phyloP scores from a whole-genome alignment of 2,888 invertebrate species.

The Dysmachus trigonus region DNA sequence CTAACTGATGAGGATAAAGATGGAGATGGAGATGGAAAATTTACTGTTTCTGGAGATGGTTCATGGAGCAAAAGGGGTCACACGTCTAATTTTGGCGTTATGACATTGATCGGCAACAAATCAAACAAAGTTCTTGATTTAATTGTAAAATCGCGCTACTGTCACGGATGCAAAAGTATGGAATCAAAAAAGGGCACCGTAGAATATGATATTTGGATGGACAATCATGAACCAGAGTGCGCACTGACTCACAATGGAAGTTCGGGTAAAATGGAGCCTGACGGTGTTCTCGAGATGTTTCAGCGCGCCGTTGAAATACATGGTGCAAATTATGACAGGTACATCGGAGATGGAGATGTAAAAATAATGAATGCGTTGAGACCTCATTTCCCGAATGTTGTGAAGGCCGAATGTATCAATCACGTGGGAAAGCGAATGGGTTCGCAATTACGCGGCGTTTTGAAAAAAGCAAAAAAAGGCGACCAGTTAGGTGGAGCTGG shows the following conservation, averaged over 20 bases:
- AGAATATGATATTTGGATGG: neutral
- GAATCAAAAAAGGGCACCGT: neutral
- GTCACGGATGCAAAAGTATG: neutral
- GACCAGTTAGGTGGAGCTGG: neutral
- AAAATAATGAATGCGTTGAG: neutral
- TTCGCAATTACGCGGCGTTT: neutral
- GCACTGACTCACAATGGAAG: neutral
- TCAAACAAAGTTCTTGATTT: neutral
- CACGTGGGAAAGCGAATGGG: neutral
- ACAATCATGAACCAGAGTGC: neutral
- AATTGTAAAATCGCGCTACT: neutral
- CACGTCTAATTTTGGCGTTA: neutral
- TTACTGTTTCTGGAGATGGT: neutral
- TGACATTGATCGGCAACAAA: neutral
- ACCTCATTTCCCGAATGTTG: neutral
- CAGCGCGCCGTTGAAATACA: neutral
- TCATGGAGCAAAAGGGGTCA: neutral
- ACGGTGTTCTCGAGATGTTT: neutral
- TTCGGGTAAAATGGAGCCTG: neutral
- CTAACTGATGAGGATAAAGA: neutral
- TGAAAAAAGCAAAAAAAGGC: neutral
- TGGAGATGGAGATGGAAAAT: neutral
- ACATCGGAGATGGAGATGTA: neutral
- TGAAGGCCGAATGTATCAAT: neutral
- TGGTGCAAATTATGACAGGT: neutral